Evolutionary conservation across 92 coral and sea anemone species (phyloP).

Genomic region (Actinernus sp.): DNA sequence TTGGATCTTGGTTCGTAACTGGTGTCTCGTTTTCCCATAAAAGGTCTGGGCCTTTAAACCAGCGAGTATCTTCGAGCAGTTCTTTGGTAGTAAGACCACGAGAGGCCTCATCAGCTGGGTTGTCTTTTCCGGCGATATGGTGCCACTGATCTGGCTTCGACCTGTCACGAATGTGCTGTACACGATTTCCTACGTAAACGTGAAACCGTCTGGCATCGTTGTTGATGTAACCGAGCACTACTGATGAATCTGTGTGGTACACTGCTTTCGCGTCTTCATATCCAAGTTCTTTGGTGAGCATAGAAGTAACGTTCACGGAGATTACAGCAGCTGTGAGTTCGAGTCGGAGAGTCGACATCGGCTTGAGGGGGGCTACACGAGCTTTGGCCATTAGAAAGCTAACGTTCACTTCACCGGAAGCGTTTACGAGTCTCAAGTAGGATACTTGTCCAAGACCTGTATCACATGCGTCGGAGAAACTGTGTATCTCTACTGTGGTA

Average conservation of each 20-base stretch:
- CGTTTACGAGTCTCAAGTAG: slow-evolving; percentile 53
- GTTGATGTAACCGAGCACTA: slow-evolving; percentile 54
- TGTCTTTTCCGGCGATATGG: slow-evolving; percentile 39
- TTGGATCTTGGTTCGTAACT: too few species aligned
- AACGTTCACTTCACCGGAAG: slow-evolving; percentile 43
- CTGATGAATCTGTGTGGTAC: slow-evolving; percentile 49
- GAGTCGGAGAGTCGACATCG: slow-evolving; percentile 47
- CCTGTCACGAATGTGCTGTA: slow-evolving; percentile 37
- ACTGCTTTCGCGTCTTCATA: slow-evolving; percentile 12
- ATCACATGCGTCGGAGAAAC: slow-evolving; percentile 61
- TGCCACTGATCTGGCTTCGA: slow-evolving; percentile 36
- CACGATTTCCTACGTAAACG: slow-evolving; percentile 47
- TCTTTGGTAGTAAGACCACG: slow-evolving; percentile 37
- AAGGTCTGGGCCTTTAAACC: slow-evolving; percentile 44
- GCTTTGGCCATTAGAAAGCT: slow-evolving; percentile 63
- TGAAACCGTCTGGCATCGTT: slow-evolving; percentile 52
- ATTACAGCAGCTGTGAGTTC: slow-evolving; percentile 63
- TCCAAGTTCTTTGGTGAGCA: slow-evolving; percentile 32
- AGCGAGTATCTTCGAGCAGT: slow-evolving; percentile 20
- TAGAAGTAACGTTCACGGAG: slow-evolving; percentile 44
- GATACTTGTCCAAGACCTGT: slow-evolving; percentile 53
- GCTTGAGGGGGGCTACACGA: slow-evolving; percentile 64
- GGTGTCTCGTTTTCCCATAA: slow-evolving; percentile 20
- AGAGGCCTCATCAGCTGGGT: slow-evolving; percentile 61
- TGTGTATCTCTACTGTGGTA: slow-evolving; percentile 43